Evolutionary conservation across 2,797 vertebrate species (phyloP).

Genomic region (Microchirus variegatus): DNA sequence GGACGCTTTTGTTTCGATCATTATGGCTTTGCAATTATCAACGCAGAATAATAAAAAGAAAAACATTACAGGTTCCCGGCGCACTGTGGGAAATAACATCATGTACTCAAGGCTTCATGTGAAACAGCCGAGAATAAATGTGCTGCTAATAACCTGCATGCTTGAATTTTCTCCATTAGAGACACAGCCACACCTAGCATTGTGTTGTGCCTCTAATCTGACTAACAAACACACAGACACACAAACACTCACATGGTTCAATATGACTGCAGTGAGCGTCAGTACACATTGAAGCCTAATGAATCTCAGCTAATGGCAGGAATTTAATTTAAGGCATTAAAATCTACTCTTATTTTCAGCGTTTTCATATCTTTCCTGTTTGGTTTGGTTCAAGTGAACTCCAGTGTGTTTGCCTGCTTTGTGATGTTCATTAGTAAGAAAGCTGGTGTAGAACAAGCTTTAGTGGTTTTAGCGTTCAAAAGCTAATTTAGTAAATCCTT

Average conservation of each 20-base stretch:
- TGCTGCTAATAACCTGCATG: neutral
- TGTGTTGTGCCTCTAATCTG: neutral
- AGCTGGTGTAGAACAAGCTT: too few species aligned
- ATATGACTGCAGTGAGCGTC: neutral
- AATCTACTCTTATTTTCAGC: neutral
- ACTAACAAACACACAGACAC: neutral
- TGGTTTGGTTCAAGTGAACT: too few species aligned
- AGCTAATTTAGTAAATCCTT: neutral
- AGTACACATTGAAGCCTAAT: neutral
- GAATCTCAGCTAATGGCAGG: neutral
- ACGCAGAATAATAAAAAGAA: neutral
- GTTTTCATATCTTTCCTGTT: too few species aligned
- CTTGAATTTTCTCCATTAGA: neutral
- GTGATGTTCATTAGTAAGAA: too few species aligned
- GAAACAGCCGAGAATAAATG: neutral
- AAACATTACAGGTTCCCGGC: neutral
- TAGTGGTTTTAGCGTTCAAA: too few species aligned
- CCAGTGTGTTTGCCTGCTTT: too few species aligned
- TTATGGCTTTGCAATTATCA: neutral
- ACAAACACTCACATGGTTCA: neutral
- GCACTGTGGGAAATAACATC: neutral
- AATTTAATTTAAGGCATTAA: neutral
- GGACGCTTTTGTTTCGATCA: neutral
- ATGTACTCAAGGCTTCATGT: neutral
- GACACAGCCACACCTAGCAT: neutral